Percentiles rank a stretch among this genome's conserved stretches.
Conservation (phyloP, 2,888 invertebrate genomes). For the Sericinus montela region DNA sequence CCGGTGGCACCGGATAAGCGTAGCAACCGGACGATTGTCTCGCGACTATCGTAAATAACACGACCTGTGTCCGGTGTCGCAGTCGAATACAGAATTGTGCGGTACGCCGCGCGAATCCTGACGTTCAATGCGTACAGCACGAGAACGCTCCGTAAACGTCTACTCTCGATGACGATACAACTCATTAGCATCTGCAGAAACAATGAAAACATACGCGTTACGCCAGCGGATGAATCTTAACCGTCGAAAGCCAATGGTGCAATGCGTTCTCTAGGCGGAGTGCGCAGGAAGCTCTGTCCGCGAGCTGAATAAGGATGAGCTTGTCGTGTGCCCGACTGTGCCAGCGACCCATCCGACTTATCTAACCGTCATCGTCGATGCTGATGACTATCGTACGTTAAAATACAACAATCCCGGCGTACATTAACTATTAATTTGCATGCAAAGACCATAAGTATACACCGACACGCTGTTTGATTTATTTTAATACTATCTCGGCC, state of each 20-base stretch:
- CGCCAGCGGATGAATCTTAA: constrained; percentile 29
- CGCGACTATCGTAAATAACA: constrained; percentile 75
- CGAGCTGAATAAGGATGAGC: constrained; percentile 70
- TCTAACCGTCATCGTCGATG: constrained; percentile 40
- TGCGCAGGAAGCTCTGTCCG: constrained; percentile 65
- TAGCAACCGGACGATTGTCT: constrained; percentile 72
- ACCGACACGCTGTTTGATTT: constrained; percentile 46
- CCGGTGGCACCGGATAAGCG: constrained; percentile 71
- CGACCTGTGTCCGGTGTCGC: constrained; percentile 66
- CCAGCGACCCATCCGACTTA: constrained; percentile 33
- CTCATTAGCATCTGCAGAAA: constrained; percentile 21
- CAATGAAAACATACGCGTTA: constrained; percentile 26
- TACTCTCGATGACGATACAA: constrained; percentile 2
- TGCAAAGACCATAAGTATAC: constrained; percentile 34
- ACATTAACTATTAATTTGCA: constrained; percentile 36
- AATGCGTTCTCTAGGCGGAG: constrained; percentile 39
- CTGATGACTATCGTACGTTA: constrained; percentile 24
- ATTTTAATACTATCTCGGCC: constrained; percentile 47
- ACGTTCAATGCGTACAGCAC: constrained; percentile 25
- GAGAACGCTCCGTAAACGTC: constrained; percentile 16
- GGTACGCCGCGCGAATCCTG: constrained; percentile 51
- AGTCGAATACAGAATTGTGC: constrained; percentile 66
- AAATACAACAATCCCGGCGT: constrained; percentile 37
- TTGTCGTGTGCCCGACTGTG: constrained; percentile 43
- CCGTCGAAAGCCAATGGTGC: constrained; percentile 40